Conservation (phyloP, 1,140 invertebrate species). For the Triops longicaudatus region DNA sequence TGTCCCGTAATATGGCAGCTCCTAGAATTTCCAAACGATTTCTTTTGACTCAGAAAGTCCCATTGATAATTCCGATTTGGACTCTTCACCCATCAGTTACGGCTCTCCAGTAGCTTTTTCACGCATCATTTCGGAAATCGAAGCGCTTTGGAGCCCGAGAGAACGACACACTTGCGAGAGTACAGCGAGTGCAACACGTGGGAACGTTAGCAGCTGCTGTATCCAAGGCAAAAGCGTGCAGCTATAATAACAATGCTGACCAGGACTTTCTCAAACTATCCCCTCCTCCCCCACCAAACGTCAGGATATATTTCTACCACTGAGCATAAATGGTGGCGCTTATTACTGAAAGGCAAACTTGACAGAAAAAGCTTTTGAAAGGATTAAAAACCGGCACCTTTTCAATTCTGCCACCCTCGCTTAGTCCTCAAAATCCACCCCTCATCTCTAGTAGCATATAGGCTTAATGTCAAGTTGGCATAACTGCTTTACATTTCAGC, state of each 20-base stretch:
- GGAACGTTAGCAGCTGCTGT: not conserved
- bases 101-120: conserved; percentile 1
- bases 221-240: not conserved
- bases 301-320: not conserved
- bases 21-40: conserved; percentile 1
- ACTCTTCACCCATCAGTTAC: not conserved
- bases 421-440: not conserved
- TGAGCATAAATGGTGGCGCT: not conserved
- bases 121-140: conserved; percentile 7
- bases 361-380: not conserved
- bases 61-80: not conserved
- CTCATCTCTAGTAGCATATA: not conserved
- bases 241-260: conserved; percentile 7
- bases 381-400: not conserved
- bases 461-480: not conserved
- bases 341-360: not conserved
- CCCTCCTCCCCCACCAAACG: not conserved
- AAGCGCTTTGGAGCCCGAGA: not conserved
- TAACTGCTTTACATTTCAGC: not conserved
- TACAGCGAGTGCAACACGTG: conserved; percentile 9
- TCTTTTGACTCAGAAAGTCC: not conserved
- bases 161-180: not conserved
- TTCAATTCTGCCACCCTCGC: not conserved
- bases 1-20: not conserved
- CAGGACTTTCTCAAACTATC: not conserved